Evolutionary conservation across 2,113 vertebrate species (phyloP), one percentile per base, ranked within the genome.

Genomic region (Brachyistius frenatus): DNA sequence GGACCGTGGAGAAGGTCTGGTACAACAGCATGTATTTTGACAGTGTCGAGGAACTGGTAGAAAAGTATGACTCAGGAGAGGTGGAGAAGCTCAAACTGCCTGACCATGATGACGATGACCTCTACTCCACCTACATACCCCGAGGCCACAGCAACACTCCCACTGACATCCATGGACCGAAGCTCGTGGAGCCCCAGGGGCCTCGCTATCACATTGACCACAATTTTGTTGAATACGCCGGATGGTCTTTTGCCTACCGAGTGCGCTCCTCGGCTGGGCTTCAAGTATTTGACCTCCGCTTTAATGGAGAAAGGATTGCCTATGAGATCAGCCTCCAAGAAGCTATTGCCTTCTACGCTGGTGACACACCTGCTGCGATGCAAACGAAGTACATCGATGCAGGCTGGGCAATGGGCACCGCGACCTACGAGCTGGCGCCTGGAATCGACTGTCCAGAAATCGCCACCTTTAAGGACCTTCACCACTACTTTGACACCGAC

Each of bases 271-370:
- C 96, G 0, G 91, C 96, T 0, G 97, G 98, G 1, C 85, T 97
- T 55, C 97, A 98, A 87, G 82, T 99, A 23, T 96, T 97, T 39
- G 95, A 99, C 49, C 35, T 98, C 31, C 94, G 94, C 39, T 98
- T 97, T 41, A 93, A 93, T 0, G 95, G 95, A 0, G 95, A 97
- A 88, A 94, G 95, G 1, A 69, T 99, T 1, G 97, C 96, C 36
- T 99, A 97, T 0, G 97, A 99, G 87, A 82, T 98, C 73, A 96
- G 97, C 37, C 83, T 99, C 30, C 98, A 99, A 77, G 96, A 99
- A 78, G 97, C 97, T 0, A 66, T 95, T 0, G 96, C 97, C 0
- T 95, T 98, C 71, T 99, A 99, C 0, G 91, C 96, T 0, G 98
- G 98, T 0, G 92, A 95, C 84, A 95, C 96, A 0, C 97, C 97